Evolutionary conservation across 1,140 invertebrate species (phyloP).

Genomic region (Pseudomyrmex pallidus): DNA sequence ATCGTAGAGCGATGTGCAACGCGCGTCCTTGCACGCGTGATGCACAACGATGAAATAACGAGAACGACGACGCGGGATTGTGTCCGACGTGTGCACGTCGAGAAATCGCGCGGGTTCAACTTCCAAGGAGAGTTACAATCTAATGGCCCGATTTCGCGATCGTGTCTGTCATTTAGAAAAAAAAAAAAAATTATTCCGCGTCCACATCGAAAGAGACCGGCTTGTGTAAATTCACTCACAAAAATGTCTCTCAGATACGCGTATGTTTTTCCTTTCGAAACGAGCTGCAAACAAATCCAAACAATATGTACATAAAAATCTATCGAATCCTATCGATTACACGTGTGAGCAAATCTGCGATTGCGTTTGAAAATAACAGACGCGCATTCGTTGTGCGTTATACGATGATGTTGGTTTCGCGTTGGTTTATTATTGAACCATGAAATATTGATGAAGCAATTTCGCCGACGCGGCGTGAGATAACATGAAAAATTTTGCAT

Average conservation of each 20-base stretch:
- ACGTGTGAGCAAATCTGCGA: background rate
- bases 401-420: background rate
- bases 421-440: slow-evolving; percentile 35
- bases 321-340: background rate
- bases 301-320: background rate
- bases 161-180: background rate
- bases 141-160: slow-evolving; percentile 70
- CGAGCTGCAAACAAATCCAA: background rate
- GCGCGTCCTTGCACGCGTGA: slow-evolving; percentile 67
- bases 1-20: slow-evolving; percentile 12
- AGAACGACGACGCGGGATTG: slow-evolving; percentile 28
- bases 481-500: slow-evolving; percentile 17
- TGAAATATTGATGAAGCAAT: slow-evolving; percentile 27
- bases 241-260: slow-evolving; percentile 5
- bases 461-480: background rate
- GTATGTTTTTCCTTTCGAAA: background rate
- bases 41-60: slow-evolving; percentile 48
- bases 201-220: too few species aligned
- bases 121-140: slow-evolving; percentile 79
- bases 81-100: background rate
- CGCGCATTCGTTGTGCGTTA: background rate
- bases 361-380: background rate
- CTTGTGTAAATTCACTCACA: background rate
- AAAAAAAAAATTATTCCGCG: background rate
- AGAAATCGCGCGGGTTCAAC: slow-evolving; percentile 31